These are phyloP conservation scores for Pristionchus mayeri DNA, from an alignment of 2,888 invertebrate genomes.

Conservation along the genomic window DNA sequence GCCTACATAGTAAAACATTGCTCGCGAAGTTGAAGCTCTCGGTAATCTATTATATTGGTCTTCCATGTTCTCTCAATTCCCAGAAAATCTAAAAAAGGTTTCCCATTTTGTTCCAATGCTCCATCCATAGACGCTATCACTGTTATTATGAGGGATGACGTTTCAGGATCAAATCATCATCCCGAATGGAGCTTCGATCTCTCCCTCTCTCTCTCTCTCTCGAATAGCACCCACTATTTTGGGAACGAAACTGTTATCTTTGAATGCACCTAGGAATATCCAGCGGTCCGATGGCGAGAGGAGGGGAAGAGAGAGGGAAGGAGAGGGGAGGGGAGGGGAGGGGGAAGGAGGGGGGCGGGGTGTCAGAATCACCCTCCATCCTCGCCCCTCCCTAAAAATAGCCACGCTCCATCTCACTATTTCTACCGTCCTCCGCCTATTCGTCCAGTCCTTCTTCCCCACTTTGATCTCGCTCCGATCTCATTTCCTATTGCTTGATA, in stretches of 20 bases:
- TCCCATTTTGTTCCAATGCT: neutral
- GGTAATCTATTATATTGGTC: no score
- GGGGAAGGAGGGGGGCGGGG: neutral
- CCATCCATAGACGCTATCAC: neutral
- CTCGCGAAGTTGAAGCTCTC: no score
- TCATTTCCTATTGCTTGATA: neutral
- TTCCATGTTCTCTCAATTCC: no score
- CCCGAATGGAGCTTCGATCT: neutral
- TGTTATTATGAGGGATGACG: neutral
- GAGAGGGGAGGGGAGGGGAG: neutral
- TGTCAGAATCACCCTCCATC: neutral
- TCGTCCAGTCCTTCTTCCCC: neutral
- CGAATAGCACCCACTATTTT: slow-evolving; percentile 29
- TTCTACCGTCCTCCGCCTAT: neutral
- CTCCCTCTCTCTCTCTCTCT: neutral
- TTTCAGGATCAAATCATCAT: slow-evolving; percentile 13
- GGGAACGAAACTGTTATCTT: neutral
- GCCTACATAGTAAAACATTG: no score
- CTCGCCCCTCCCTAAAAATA: slow-evolving; percentile 31
- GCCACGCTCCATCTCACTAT: neutral
- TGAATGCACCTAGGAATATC: neutral
- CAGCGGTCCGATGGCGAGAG: neutral
- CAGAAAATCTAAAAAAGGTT: no score
- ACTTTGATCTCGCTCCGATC: neutral
- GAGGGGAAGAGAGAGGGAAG: neutral